phyloP scores from a whole-genome alignment of 1,140 invertebrate genomes.

The Lethrus apterus region DNA sequence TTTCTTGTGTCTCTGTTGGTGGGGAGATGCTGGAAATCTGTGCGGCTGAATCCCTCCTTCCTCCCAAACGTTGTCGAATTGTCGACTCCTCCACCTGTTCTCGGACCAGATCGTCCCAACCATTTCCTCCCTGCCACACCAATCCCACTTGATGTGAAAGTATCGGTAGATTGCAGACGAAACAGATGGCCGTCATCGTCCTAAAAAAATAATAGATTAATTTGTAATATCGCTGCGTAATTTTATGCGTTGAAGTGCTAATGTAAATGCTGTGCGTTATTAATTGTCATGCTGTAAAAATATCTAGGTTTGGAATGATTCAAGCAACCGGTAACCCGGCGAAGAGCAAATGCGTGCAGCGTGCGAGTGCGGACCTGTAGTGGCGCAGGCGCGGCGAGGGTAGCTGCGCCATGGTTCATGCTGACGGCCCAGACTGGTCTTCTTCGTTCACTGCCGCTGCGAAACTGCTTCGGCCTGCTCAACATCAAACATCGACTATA shows the following conservation, averaged over 20 bases:
- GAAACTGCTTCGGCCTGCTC: neutral
- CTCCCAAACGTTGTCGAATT: constrained; percentile 68
- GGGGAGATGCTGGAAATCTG: constrained; percentile 80
- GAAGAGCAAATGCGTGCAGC: constrained; percentile 16
- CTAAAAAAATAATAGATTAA: too few relatives aligned
- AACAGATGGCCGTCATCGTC: constrained; percentile 89
- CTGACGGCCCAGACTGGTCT: constrained; percentile 30
- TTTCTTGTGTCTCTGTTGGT: constrained; percentile 60
- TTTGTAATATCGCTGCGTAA: too few relatives aligned
- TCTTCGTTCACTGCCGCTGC: neutral
- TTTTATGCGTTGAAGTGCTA: too few relatives aligned
- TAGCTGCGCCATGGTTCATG: constrained; percentile 57
- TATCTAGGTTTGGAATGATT: too few relatives aligned
- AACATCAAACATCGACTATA: constrained; percentile 8
- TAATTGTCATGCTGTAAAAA: too few relatives aligned
- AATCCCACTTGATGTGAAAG: constrained; percentile 87
- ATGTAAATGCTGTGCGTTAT: too few relatives aligned
- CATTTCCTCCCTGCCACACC: constrained; percentile 87
- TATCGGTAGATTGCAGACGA: constrained; percentile 91
- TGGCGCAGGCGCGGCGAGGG: constrained; percentile 57
- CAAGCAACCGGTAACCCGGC: too few relatives aligned
- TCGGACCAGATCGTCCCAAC: constrained; percentile 82
- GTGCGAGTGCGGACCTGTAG: constrained; percentile 49
- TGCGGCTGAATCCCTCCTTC: constrained; percentile 75
- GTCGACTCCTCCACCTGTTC: constrained; percentile 74